Conservation (phyloP, 30 jellyfish, hydroid and myxozoan genomes). For the Turritopsis rubra region DNA sequence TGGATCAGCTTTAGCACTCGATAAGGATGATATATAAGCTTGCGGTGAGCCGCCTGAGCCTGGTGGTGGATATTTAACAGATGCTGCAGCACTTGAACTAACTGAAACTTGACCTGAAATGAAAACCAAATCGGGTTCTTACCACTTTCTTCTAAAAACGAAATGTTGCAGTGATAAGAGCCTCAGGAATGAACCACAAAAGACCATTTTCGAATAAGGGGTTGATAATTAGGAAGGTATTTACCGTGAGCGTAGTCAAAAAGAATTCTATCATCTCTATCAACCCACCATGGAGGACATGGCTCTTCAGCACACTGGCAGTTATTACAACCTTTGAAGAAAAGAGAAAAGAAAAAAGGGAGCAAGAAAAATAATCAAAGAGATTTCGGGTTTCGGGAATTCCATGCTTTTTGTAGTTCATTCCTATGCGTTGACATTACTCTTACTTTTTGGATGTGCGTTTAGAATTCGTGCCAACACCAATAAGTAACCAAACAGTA, state of each 20-base stretch:
- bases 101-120: conserved; percentile 78
- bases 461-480: conserved; percentile 13
- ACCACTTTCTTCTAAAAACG: neutral
- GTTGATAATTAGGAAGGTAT: conserved; percentile 22
- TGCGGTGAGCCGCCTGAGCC: conserved; percentile 74
- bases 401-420: neutral
- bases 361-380: neutral
- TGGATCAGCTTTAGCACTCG: conserved; percentile 93
- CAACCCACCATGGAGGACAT: conserved; percentile 92
- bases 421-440: neutral
- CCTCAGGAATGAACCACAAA: neutral
- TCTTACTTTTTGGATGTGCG: conserved; percentile 6
- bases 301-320: conserved; percentile 36
- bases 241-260: conserved; percentile 84
- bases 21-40: conserved; percentile 72
- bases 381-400: neutral
- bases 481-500: conserved; percentile 2
- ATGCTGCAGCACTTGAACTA: conserved; percentile 93
- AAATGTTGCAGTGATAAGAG: neutral
- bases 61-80: conserved; percentile 62
- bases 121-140: neutral
- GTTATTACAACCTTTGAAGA: conserved; percentile 18
- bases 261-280: conserved; percentile 69
- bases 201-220: neutral
- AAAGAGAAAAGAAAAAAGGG: neutral